phyloP scores from a whole-genome alignment of 2,797 vertebrate species.

The Acanthurus lineatus region DNA sequence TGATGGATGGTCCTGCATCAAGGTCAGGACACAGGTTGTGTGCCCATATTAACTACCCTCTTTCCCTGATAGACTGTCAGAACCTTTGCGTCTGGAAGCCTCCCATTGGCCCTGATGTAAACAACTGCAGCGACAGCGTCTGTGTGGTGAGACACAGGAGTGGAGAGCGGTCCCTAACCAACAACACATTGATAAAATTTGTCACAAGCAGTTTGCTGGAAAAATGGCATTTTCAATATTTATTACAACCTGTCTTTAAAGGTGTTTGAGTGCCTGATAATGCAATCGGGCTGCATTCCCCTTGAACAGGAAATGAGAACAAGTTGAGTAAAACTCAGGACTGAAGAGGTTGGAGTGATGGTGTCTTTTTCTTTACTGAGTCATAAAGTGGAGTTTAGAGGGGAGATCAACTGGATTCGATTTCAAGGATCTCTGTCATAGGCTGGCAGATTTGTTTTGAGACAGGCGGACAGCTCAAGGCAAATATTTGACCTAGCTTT shows the following conservation, averaged over 20 bases:
- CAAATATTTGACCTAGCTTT: constrained; percentile 51
- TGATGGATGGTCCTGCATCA: constrained; percentile 71
- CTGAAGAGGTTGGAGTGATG: constrained; percentile 32
- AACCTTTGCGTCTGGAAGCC: constrained; percentile 54
- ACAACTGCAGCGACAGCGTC: constrained; percentile 51
- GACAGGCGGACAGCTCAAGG: constrained; percentile 49
- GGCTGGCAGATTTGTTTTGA: constrained; percentile 51
- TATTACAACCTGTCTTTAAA: constrained; percentile 37
- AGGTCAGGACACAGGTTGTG: constrained; percentile 74
- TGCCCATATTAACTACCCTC: constrained; percentile 72
- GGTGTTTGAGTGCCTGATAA: constrained; percentile 53
- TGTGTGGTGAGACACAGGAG: constrained; percentile 18
- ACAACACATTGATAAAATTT: constrained; percentile 28
- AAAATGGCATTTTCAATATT: constrained; percentile 17
- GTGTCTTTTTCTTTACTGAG: constrained; percentile 57
- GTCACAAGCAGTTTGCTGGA: constrained; percentile 12
- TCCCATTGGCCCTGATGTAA: constrained; percentile 69
- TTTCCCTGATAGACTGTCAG: constrained; percentile 71
- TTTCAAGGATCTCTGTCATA: constrained; percentile 51
- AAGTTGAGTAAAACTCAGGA: constrained; percentile 39
- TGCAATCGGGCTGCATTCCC: constrained; percentile 42
- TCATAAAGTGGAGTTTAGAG: constrained; percentile 55
- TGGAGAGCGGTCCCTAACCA: background rate
- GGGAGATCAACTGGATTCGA: constrained; percentile 62
- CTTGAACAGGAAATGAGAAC: constrained; percentile 65